Evolutionary conservation across 2,113 vertebrate species (phyloP).

Genomic region (Phainopepla nitens): DNA sequence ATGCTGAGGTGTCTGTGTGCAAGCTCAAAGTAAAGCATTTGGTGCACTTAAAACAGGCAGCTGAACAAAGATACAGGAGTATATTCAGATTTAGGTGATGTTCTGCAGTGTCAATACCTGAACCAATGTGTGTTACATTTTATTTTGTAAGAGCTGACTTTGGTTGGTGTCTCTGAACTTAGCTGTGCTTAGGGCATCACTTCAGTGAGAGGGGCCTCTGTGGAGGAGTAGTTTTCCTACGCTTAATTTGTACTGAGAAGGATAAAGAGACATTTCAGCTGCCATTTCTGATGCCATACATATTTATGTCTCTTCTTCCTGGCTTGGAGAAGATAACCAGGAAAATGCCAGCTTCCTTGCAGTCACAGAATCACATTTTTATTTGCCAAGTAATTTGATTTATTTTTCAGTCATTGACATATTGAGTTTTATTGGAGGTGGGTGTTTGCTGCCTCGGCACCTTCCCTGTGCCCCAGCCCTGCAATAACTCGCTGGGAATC

Average conservation of each 20-base stretch:
- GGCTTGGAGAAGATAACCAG: neutral
- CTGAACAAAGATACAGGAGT: no score
- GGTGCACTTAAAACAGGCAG: neutral
- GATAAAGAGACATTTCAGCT: neutral
- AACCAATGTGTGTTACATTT: fast-evolving
- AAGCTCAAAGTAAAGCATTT: neutral
- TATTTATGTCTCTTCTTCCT: neutral
- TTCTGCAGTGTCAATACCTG: neutral
- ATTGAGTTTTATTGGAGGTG: neutral
- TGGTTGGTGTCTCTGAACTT: neutral
- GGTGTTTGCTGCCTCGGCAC: neutral
- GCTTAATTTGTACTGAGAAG: neutral
- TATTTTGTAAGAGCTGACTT: neutral
- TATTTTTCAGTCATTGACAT: neutral
- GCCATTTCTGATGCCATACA: neutral
- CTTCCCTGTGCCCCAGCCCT: neutral
- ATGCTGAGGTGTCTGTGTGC: neutral
- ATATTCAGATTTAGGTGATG: fast-evolving
- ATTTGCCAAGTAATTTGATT: neutral
- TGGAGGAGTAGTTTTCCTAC: neutral
- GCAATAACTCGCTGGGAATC: neutral
- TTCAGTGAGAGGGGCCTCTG: neutral
- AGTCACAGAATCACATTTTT: neutral
- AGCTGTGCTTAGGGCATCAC: neutral
- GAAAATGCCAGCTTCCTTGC: neutral